phyloP scores from a whole-genome alignment of 2,888 invertebrate genomes.

The Andrena dorsata region DNA sequence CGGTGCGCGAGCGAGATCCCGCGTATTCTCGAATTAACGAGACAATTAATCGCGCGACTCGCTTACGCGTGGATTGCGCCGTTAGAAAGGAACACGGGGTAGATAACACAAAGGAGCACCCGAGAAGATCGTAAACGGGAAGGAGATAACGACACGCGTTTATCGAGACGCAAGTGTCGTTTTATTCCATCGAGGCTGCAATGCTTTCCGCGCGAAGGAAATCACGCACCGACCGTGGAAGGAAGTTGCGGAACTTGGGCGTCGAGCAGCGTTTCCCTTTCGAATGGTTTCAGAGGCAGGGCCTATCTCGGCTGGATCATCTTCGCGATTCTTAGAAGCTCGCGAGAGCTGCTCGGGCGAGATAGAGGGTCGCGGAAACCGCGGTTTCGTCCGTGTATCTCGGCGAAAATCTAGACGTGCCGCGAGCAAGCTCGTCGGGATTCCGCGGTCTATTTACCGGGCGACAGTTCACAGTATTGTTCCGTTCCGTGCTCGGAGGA shows the following conservation, averaged over 20 bases:
- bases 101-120: constrained; percentile 1
- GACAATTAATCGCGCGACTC: constrained; percentile 47
- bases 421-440: neutral
- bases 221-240: neutral
- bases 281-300: constrained; percentile 2
- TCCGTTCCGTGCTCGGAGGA: constrained; percentile 10
- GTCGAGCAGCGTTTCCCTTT: constrained; percentile 17
- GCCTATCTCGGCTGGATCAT: constrained; percentile 20
- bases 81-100: neutral
- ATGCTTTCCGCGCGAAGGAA: neutral
- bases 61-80: constrained; percentile 18
- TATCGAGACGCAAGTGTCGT: neutral
- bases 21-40: constrained; percentile 12
- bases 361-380: constrained; percentile 1
- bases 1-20: constrained; percentile 33
- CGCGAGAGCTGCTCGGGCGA: neutral
- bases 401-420: constrained; percentile 26
- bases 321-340: constrained; percentile 35
- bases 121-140: neutral
- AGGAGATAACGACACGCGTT: neutral
- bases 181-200: neutral
- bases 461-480: constrained; percentile 53
- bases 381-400: constrained; percentile 12
- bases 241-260: constrained; percentile 28
- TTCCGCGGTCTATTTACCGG: constrained; percentile 53